phyloP scores from a whole-genome alignment of 2,113 vertebrate species.

The Oreochromis tanganicae region DNA sequence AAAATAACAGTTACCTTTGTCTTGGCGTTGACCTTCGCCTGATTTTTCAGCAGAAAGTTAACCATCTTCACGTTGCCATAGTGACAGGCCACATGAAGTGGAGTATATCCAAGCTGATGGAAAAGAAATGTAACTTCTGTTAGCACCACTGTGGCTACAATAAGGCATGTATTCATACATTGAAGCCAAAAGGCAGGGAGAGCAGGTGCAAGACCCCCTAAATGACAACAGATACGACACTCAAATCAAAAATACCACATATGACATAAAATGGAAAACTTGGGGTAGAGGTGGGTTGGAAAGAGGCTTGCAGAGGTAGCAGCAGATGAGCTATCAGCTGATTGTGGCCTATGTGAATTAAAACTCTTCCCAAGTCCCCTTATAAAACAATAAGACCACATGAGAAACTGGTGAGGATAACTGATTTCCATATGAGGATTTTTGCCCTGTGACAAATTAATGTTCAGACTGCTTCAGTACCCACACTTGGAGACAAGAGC shows the following conservation, averaged over 20 bases:
- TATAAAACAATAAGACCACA: background rate
- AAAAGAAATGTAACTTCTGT: background rate
- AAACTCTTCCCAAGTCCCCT: background rate
- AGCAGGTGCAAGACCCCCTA: background rate
- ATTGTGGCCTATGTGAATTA: background rate
- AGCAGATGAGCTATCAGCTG: fast-evolving
- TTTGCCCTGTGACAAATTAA: fast-evolving
- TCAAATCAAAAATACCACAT: background rate
- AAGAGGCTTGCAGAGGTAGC: background rate
- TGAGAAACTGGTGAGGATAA: background rate
- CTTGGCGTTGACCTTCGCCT: constrained; percentile 92
- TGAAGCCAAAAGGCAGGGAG: background rate
- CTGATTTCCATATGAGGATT: background rate
- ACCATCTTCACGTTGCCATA: constrained; percentile 97
- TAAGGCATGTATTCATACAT: background rate
- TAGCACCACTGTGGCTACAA: background rate
- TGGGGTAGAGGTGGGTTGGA: background rate
- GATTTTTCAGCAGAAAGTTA: constrained; percentile 91
- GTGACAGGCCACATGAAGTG: constrained; percentile 95
- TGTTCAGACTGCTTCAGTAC: background rate
- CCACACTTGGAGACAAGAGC: background rate
- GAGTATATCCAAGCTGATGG: constrained; percentile 90
- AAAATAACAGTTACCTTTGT: constrained; percentile 79
- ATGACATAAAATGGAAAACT: background rate
- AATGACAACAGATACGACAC: fast-evolving